Evolutionary conservation across 2,113 vertebrate genomes (phyloP).

Genomic region (Albula glossodonta): DNA sequence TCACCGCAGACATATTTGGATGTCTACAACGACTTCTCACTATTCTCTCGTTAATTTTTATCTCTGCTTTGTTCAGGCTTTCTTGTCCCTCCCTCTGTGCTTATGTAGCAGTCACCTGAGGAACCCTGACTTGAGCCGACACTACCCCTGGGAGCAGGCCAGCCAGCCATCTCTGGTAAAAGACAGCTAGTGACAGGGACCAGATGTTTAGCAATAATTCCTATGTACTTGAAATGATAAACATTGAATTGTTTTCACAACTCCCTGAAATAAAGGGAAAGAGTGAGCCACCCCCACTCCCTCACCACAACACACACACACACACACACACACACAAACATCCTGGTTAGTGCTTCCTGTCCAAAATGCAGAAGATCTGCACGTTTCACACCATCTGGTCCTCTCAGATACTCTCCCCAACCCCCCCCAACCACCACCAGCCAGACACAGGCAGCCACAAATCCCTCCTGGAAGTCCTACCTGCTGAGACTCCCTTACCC

Average conservation of each 20-base stretch:
- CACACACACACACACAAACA: not conserved
- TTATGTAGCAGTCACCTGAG: not conserved
- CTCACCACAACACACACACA: no score
- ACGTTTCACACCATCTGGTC: not conserved
- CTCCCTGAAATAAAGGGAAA: not conserved
- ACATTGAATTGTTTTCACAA: not conserved
- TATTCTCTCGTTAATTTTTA: not conserved
- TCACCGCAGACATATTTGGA: not conserved
- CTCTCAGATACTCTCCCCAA: not conserved
- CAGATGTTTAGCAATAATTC: no score
- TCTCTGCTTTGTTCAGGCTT: not conserved
- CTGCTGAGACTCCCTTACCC: not conserved
- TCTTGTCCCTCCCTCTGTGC: not conserved
- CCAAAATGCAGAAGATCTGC: not conserved
- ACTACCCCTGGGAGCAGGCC: no score
- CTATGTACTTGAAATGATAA: not conserved
- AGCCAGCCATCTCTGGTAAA: no score
- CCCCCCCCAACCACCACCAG: not conserved
- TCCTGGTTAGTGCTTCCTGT: not conserved
- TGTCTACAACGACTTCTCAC: not conserved
- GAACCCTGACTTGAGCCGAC: not conserved
- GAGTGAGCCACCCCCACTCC: no score
- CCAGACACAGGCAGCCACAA: not conserved
- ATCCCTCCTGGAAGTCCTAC: not conserved
- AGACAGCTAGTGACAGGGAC: no score